phyloP scores from a whole-genome alignment of 2,113 vertebrate genomes.

The Willisornis vidua region DNA sequence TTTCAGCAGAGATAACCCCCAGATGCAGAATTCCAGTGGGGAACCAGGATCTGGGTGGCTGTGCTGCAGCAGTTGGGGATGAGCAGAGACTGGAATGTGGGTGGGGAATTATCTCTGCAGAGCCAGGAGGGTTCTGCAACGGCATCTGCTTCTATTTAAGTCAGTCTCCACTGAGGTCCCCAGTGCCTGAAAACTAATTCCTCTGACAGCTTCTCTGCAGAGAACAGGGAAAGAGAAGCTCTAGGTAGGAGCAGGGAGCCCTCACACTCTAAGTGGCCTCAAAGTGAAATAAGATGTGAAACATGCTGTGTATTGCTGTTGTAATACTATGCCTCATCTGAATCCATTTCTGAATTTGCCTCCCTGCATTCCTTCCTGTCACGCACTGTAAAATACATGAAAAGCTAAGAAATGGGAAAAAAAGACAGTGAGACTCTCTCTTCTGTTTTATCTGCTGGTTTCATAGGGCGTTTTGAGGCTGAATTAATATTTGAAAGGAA shows the following conservation, averaged over 20 bases:
- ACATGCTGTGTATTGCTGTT: fast-evolving
- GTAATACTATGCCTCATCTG: neutral
- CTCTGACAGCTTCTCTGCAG: neutral
- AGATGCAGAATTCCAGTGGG: neutral
- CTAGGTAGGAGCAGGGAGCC: neutral
- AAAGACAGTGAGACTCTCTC: neutral
- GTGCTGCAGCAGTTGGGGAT: neutral
- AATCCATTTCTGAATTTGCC: neutral
- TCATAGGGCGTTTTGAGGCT: neutral
- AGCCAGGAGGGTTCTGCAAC: neutral
- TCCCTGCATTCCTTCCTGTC: neutral
- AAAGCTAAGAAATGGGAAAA: neutral
- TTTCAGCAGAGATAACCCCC: neutral
- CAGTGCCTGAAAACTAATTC: neutral
- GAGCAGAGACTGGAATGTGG: neutral
- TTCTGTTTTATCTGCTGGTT: conserved; percentile 6
- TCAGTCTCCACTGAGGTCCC: neutral
- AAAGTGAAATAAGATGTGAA: neutral
- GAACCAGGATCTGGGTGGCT: neutral
- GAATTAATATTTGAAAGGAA: conserved; percentile 34
- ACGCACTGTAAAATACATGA: neutral
- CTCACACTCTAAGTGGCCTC: neutral
- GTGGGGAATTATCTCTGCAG: neutral
- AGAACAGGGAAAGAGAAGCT: neutral
- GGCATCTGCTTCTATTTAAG: conserved; percentile 19